Evolutionary conservation across 1,140 invertebrate genomes (phyloP).

Genomic region (Caenorhabditis inopinata): DNA sequence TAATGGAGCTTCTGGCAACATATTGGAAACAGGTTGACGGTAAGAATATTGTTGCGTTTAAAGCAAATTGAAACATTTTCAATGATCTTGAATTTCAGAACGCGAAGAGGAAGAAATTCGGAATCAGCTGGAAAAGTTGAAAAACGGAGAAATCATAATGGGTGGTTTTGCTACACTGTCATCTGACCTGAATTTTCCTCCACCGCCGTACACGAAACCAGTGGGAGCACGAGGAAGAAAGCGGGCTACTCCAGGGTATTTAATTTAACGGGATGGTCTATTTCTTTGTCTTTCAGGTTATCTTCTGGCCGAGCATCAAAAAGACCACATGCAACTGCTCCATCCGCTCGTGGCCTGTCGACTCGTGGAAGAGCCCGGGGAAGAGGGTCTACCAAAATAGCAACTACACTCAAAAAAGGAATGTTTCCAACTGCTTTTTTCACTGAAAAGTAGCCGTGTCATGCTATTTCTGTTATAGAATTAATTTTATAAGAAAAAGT

Average conservation of each 20-base stretch:
- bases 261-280: neutral
- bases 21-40: slow-evolving; percentile 51
- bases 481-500: too few species aligned
- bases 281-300: neutral
- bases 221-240: neutral
- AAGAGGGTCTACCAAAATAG: neutral
- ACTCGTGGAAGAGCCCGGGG: too few species aligned
- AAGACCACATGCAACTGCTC: neutral
- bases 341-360: neutral
- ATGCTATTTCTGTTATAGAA: too few species aligned
- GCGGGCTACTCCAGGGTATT: neutral
- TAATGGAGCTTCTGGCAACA: slow-evolving; percentile 44
- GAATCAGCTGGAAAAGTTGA: slow-evolving; percentile 45
- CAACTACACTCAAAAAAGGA: neutral
- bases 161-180: slow-evolving; percentile 37
- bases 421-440: neutral
- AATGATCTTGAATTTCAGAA: neutral
- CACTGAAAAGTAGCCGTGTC: too few species aligned
- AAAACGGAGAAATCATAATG: slow-evolving; percentile 41
- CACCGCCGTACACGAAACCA: neutral
- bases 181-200: neutral
- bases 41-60: neutral
- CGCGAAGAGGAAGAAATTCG: slow-evolving; percentile 42
- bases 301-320: neutral
- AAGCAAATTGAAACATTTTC: neutral